Evolutionary conservation across 2,113 vertebrate species (phyloP).

Genomic region (Hiodon tergisus): DNA sequence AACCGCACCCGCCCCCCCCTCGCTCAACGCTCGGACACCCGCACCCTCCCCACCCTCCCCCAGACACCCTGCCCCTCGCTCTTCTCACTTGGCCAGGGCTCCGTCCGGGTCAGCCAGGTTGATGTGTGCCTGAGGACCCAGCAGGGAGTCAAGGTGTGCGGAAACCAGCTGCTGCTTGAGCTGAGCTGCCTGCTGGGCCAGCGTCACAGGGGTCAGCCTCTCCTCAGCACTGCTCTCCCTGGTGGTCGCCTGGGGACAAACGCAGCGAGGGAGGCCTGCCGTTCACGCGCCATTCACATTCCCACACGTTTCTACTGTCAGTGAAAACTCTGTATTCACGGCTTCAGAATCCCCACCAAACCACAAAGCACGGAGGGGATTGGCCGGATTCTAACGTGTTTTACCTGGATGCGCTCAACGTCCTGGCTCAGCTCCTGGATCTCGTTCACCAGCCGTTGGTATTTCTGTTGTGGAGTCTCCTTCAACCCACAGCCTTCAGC

Average conservation of each 20-base stretch:
- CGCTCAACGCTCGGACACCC: too few species aligned
- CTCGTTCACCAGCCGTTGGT: conserved; percentile 85
- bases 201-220: conserved; percentile 79
- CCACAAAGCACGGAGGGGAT: too few species aligned
- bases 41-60: not conserved
- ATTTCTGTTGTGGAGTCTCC: conserved; percentile 92
- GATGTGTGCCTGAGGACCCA: conserved; percentile 81
- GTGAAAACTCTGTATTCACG: too few species aligned
- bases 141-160: conserved; percentile 83
- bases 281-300: too few species aligned
- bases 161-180: conserved; percentile 88
- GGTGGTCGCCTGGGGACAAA: conserved; percentile 56
- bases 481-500: conserved; percentile 81
- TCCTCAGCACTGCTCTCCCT: conserved; percentile 80
- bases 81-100: conserved; percentile 82
- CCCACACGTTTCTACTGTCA: too few species aligned
- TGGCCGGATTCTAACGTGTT: not conserved
- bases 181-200: conserved; percentile 80
- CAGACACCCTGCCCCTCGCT: not conserved
- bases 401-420: conserved; percentile 85
- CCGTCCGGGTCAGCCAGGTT: conserved; percentile 88
- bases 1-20: not conserved
- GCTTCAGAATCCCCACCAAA: too few species aligned
- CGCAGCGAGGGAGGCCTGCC: not conserved
- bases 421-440: conserved; percentile 86